These are phyloP conservation scores for Hydrotaea cyrtoneurina DNA, from an alignment of 2,888 invertebrate species.

Conservation along the genomic window DNA sequence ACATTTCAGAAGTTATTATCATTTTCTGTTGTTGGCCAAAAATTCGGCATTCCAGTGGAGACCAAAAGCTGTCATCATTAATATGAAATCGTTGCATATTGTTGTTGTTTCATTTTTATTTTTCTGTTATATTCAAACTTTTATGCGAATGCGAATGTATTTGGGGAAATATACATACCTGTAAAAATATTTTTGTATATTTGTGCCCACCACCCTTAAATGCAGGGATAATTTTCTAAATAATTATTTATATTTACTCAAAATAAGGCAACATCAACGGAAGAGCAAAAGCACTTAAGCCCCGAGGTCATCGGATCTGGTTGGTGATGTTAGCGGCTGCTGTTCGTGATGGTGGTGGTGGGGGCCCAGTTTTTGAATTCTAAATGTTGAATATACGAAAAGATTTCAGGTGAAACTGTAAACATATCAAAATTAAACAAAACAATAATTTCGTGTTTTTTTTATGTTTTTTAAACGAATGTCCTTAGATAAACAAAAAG, in stretches of 20 bases:
- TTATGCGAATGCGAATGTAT: background rate
- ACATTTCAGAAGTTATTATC: conserved; percentile 18
- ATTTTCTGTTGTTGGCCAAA: background rate
- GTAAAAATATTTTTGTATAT: background rate
- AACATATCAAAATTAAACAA: conserved; percentile 1
- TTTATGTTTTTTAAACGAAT: too few species aligned
- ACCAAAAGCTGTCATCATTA: conserved; percentile 25
- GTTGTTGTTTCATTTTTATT: too few species aligned
- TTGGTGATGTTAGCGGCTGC: too few species aligned
- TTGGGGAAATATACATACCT: background rate
- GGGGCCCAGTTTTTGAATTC: background rate
- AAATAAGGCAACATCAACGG: background rate
- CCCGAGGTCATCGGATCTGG: conserved; percentile 40
- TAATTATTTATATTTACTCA: conserved; percentile 32
- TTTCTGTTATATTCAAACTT: background rate
- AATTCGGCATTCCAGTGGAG: background rate
- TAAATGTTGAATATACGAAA: too few species aligned
- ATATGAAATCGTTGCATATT: background rate
- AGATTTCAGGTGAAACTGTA: background rate
- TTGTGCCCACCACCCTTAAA: background rate
- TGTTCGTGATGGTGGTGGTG: background rate
- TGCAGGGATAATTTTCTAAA: conserved; percentile 31
- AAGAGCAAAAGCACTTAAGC: conserved; percentile 31
- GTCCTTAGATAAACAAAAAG: background rate
- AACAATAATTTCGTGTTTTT: background rate